Evolutionary conservation across 1,140 invertebrate species (phyloP).

Genomic region (Trichonephila clavata): DNA sequence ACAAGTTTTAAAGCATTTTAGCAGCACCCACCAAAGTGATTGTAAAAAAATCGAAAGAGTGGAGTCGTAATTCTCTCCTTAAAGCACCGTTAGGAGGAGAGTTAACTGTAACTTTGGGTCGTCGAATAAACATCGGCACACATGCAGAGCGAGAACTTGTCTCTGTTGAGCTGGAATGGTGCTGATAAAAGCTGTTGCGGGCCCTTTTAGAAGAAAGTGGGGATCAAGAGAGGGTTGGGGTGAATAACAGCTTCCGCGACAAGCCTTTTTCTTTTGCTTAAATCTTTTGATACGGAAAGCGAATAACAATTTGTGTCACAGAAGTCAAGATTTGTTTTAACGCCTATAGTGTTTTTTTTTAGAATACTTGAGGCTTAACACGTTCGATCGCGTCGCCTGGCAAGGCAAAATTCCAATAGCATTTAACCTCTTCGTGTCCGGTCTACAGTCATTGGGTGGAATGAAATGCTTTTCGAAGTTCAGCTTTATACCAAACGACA

Average conservation of each 20-base stretch:
- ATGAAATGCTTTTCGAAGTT: too few relatives aligned
- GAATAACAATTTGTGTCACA: too few relatives aligned
- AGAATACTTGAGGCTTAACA: too few relatives aligned
- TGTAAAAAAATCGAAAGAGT: conserved; percentile 10
- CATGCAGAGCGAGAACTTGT: not conserved
- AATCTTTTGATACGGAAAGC: too few relatives aligned
- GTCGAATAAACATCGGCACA: conserved; percentile 25
- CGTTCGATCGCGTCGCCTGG: too few relatives aligned
- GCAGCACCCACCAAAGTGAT: conserved; percentile 14
- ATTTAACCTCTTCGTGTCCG: too few relatives aligned
- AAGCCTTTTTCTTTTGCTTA: not conserved
- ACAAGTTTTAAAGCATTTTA: conserved; percentile 48
- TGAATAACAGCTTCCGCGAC: not conserved
- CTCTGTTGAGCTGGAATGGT: not conserved
- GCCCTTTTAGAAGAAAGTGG: not conserved
- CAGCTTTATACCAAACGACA: too few relatives aligned
- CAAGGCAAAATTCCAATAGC: too few relatives aligned
- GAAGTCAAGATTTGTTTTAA: too few relatives aligned
- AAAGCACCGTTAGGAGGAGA: conserved; percentile 36
- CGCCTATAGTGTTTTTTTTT: too few relatives aligned
- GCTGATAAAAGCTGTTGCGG: not conserved
- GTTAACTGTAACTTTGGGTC: not conserved
- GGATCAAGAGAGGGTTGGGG: not conserved
- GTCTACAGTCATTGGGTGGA: too few relatives aligned
- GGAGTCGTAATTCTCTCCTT: conserved; percentile 26